Conservation (phyloP, 1,140 invertebrate genomes). For the Trichonephila inaurata region DNA sequence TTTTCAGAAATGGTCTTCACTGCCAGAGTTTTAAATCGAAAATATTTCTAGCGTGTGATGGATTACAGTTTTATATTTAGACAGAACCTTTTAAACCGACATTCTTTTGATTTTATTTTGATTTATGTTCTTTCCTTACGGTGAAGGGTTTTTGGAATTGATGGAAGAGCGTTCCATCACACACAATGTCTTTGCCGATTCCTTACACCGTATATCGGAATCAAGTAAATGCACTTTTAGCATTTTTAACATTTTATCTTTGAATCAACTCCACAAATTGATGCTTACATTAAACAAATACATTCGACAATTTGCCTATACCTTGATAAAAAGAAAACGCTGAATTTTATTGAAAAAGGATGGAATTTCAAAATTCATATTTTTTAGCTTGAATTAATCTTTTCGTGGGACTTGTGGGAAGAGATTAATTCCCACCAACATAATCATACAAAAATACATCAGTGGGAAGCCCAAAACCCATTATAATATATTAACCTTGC, state of each 20-base stretch:
- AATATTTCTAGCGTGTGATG: not conserved
- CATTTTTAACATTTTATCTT: not conserved
- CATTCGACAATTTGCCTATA: too few relatives aligned
- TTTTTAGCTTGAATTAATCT: too few relatives aligned
- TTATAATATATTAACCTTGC: too few relatives aligned
- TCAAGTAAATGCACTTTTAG: not conserved
- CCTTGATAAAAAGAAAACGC: too few relatives aligned
- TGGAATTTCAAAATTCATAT: too few relatives aligned
- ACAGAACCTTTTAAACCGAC: not conserved
- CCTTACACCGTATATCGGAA: not conserved
- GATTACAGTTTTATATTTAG: constrained; percentile 11
- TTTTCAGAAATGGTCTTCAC: not conserved
- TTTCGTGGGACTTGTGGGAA: too few relatives aligned
- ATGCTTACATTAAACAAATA: too few relatives aligned
- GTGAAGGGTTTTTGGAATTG: not conserved
- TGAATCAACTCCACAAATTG: too few relatives aligned
- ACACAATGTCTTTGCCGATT: not conserved
- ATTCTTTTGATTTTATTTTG: not conserved
- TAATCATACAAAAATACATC: too few relatives aligned
- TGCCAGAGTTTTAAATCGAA: not conserved
- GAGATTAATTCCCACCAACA: too few relatives aligned
- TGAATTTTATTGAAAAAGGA: too few relatives aligned
- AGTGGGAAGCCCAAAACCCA: too few relatives aligned
- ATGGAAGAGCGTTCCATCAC: not conserved
- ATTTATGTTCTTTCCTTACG: not conserved